phyloP scores from a whole-genome alignment of 30 jellyfish, hydroid and myxozoan species.

The Pelagia noctiluca region DNA sequence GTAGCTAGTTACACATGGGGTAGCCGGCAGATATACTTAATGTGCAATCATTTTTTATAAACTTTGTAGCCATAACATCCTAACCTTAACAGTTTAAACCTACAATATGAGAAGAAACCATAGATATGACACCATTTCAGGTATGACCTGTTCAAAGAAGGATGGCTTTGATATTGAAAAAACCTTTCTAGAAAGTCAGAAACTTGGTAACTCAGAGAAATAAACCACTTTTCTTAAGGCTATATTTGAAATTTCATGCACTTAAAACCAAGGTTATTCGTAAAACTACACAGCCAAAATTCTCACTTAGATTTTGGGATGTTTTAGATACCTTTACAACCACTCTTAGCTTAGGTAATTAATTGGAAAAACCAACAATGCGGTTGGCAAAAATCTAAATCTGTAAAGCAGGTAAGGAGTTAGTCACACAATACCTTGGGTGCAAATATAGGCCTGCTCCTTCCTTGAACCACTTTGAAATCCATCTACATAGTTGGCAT shows the following conservation, averaged over 20 bases:
- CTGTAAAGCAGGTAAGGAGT: background rate
- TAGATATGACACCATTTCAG: too few species aligned
- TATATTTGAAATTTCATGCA: too few species aligned
- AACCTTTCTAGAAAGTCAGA: too few species aligned
- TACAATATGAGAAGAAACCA: too few species aligned
- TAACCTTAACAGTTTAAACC: too few species aligned
- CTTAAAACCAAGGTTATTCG: background rate
- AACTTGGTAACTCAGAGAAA: too few species aligned
- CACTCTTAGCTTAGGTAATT: background rate
- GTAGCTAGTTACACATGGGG: background rate
- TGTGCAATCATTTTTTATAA: too few species aligned
- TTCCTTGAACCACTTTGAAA: background rate
- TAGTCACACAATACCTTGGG: constrained; percentile 82
- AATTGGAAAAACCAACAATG: background rate
- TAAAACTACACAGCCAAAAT: background rate
- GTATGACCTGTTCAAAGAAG: too few species aligned
- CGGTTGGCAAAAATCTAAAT: background rate
- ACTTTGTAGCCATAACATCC: too few species aligned
- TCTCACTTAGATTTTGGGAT: background rate
- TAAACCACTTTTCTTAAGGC: too few species aligned
- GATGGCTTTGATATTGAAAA: too few species aligned
- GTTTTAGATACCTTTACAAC: background rate
- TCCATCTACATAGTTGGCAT: constrained; percentile 87
- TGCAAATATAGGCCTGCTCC: constrained; percentile 80
- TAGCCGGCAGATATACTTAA: too few species aligned